Evolutionary conservation across 1,140 invertebrate species (phyloP).

Genomic region (Agrilus planipennis): DNA sequence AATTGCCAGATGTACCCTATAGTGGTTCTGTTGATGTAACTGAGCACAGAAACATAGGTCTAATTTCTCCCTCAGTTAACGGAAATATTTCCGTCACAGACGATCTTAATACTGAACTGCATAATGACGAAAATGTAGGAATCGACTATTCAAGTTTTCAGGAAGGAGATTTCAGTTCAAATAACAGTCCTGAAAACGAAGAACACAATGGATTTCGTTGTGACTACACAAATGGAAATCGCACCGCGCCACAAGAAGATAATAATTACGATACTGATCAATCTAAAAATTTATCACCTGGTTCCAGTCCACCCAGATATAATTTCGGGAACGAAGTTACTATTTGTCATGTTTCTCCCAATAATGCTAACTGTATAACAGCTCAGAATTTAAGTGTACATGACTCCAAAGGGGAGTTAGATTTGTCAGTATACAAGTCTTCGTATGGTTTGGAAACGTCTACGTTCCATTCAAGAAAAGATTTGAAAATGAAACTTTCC

Average conservation of each 20-base stretch:
- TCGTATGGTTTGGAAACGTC: conserved; percentile 20
- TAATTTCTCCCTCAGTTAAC: conserved; percentile 31
- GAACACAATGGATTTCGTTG: conserved; percentile 22
- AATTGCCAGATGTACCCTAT: conserved; percentile 25
- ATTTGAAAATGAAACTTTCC: conserved; percentile 20
- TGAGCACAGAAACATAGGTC: conserved; percentile 28
- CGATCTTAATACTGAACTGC: conserved; percentile 26
- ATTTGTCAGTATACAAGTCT: conserved; percentile 28
- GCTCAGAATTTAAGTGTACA: conserved; percentile 27
- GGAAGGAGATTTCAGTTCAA: conserved; percentile 27
- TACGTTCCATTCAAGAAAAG: conserved; percentile 20
- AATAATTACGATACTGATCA: conserved; percentile 14
- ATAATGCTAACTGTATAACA: conserved; percentile 28
- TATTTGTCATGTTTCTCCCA: conserved; percentile 20
- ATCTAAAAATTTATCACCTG: conserved; percentile 18
- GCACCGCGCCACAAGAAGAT: conserved; percentile 15
- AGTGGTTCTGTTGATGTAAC: conserved; percentile 21
- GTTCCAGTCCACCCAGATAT: conserved; percentile 26
- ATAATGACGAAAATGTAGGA: conserved; percentile 19
- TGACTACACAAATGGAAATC: conserved; percentile 22
- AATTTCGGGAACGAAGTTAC: conserved; percentile 23
- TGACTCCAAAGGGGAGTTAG: conserved; percentile 24
- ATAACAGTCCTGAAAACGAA: conserved; percentile 21
- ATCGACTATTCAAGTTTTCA: conserved; percentile 29
- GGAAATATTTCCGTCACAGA: conserved; percentile 32